Evolutionary conservation across 2,797 vertebrate species (phyloP).

Genomic region (Oceanodroma leucorhoa): DNA sequence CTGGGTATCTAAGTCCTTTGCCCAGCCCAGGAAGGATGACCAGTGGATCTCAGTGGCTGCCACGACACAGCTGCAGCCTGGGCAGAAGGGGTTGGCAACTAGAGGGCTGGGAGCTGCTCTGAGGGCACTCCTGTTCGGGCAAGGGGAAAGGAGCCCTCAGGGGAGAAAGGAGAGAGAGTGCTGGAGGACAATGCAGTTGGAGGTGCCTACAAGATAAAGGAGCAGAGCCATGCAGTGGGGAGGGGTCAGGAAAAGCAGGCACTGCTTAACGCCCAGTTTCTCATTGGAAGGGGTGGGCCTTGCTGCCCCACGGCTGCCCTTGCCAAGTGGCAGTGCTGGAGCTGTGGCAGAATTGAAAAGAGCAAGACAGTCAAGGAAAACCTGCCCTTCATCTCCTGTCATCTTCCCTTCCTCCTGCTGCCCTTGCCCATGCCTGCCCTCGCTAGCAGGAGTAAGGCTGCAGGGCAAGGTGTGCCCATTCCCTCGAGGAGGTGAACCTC

Average conservation of each 20-base stretch:
- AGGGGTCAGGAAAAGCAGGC: not conserved
- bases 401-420: not conserved
- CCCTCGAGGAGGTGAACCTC: accelerated
- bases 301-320: not conserved
- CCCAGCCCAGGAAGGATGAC: not conserved
- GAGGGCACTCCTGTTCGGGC: too few species aligned
- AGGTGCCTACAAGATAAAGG: not conserved
- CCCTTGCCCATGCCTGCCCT: not conserved
- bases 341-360: not conserved
- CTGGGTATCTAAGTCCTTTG: not conserved
- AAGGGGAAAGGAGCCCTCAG: not conserved
- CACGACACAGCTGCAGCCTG: not conserved
- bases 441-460: not conserved
- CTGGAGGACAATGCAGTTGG: not conserved
- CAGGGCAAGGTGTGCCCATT: not conserved
- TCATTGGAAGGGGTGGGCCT: not conserved
- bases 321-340: not conserved
- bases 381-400: not conserved
- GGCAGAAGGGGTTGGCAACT: not conserved
- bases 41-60: not conserved
- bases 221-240: not conserved
- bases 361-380: not conserved
- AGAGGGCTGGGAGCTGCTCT: not conserved
- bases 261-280: not conserved
- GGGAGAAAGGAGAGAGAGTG: too few species aligned